Conservation (phyloP, 2,113 vertebrate species). For the Osmerus mordax region DNA sequence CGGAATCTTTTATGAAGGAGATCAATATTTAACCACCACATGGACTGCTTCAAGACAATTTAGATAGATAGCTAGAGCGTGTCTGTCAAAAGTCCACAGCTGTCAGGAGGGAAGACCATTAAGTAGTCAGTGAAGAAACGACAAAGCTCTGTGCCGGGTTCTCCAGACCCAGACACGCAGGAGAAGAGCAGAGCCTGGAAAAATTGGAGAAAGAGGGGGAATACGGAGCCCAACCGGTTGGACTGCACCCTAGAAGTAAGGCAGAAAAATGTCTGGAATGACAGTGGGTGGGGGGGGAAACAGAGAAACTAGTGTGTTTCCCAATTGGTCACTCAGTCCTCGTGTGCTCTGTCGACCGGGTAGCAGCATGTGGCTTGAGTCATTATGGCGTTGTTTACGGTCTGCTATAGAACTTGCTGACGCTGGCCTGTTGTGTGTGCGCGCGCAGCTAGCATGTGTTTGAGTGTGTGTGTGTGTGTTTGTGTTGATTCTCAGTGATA, state of each 20-base stretch:
- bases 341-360: not conserved
- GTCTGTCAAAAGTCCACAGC: too few species aligned
- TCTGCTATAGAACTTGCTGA: not conserved
- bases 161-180: not conserved
- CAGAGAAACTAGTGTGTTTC: not conserved
- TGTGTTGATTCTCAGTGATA: constrained; percentile 1
- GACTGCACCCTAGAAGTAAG: constrained; percentile 12
- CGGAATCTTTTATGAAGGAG: too few species aligned
- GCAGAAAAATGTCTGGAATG: constrained; percentile 22
- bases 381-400: not conserved
- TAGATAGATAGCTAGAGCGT: too few species aligned
- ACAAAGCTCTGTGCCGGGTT: not conserved
- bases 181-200: not conserved
- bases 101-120: not conserved
- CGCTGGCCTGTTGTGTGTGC: not conserved
- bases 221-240: constrained; percentile 8
- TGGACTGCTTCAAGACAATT: too few species aligned
- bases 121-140: not conserved
- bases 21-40: too few species aligned
- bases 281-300: constrained; percentile 1
- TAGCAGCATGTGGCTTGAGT: not conserved
- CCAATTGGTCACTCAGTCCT: not conserved
- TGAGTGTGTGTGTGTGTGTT: not conserved
- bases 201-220: constrained; percentile 11
- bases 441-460: not conserved